Evolutionary conservation across 2,888 invertebrate species (phyloP), one percentile per base, ranked within the genome.

Genomic region (Linnaemya tessellans): DNA sequence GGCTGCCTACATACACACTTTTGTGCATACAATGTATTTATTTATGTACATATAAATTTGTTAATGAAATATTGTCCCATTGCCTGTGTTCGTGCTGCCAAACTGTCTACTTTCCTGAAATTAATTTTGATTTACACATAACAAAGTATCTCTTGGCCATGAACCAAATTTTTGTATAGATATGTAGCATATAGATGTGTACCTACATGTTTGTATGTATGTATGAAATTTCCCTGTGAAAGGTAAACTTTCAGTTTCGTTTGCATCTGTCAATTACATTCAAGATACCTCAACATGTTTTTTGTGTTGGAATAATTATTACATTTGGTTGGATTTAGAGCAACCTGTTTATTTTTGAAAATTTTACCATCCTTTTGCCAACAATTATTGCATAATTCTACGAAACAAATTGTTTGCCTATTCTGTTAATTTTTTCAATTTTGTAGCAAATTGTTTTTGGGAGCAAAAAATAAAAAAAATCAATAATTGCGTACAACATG

Each of bases 181-280:
- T 30, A 30, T 30, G 54, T 77, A 8, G 11, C 10, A 22, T 54
- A 54, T 20, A 22, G 1, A 54, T 11, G 11, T 54, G 20, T 7
- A 13, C 4, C 11, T 13, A 22, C 0, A 13, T 70, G 15, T n/a
- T 4, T 18, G 13, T 67, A 41, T 41, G 41, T 13, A 41, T 41
- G 11, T 3, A 41, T 41, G 11, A 10, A n/a, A n/a, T 84, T 67
- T 35, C 35, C 15, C 49, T 67, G 49, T 41, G 43, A 54, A 64
- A 20, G n/a, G 22, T 62, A 49, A 65, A 84, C 80, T 80, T 80
- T 84, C 65, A n/a, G 20, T 80, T 80, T 84, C 54, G 25, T 35
- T 80, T 77, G 43, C 20, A 8, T 25, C 11, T 49, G 13, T 38
- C 64, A 58, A 15, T 41, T 35, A 49, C 30, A 30, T 13, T 11